These are phyloP conservation scores for Synanthedon andrenaeformis DNA, from an alignment of 2,888 invertebrate species.

Conservation along the genomic window DNA sequence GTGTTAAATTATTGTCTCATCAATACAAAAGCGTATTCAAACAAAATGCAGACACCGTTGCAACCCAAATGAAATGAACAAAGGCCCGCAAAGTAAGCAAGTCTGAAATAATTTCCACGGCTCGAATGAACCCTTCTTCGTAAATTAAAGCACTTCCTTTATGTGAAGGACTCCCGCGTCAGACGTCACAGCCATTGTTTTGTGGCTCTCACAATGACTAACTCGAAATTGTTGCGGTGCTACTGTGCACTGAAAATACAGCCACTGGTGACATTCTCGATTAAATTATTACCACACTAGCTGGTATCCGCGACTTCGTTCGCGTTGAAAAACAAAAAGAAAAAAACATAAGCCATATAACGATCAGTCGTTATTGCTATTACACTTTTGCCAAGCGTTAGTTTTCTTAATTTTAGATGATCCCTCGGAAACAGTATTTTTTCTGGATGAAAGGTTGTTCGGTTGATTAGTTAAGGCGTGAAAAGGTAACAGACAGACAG, in stretches of 20 bases:
- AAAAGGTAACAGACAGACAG: too few relatives aligned
- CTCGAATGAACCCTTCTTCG: constrained; percentile 21
- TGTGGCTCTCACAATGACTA: constrained; percentile 15
- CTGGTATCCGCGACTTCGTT: not conserved
- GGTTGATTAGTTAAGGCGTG: too few relatives aligned
- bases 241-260: constrained; percentile 10
- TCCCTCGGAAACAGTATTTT: too few relatives aligned
- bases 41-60: not conserved
- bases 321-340: too few relatives aligned
- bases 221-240: constrained; percentile 11
- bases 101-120: constrained; percentile 22
- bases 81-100: constrained; percentile 18
- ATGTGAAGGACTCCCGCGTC: constrained; percentile 15
- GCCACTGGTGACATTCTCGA: constrained; percentile 1
- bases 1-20: not conserved
- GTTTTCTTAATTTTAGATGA: too few relatives aligned
- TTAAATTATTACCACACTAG: too few relatives aligned
- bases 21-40: not conserved
- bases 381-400: too few relatives aligned
- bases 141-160: constrained; percentile 32
- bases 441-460: too few relatives aligned
- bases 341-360: too few relatives aligned
- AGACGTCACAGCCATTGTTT: constrained; percentile 32
- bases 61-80: constrained; percentile 13
- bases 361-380: too few relatives aligned